phyloP scores from a whole-genome alignment of 2,888 invertebrate species.

The Acheta domesticus region DNA sequence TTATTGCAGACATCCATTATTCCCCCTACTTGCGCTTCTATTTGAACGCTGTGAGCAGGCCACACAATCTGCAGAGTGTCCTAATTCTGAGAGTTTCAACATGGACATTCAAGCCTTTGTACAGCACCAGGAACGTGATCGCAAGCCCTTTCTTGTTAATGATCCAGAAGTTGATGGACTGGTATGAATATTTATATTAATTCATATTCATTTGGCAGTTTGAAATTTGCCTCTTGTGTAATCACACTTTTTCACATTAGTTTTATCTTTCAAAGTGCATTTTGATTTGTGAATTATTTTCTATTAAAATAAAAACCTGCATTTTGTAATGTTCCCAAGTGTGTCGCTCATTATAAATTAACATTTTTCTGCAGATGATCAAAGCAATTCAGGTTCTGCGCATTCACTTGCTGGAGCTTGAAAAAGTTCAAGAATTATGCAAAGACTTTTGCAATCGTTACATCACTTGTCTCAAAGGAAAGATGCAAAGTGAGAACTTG shows the following conservation, averaged over 20 bases:
- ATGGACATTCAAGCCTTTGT: constrained; percentile 87
- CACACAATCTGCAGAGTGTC: constrained; percentile 85
- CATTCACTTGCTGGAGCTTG: constrained; percentile 86
- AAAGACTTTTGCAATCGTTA: constrained; percentile 93
- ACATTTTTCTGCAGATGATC: constrained; percentile 62
- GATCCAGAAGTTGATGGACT: constrained; percentile 93
- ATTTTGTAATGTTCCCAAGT: too few relatives aligned
- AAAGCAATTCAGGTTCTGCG: constrained; percentile 85
- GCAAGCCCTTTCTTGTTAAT: constrained; percentile 80
- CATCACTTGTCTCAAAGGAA: constrained; percentile 83
- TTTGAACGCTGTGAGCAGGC: constrained; percentile 97
- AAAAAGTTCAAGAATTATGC: constrained; percentile 92
- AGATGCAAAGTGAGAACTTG: constrained; percentile 86
- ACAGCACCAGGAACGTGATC: constrained; percentile 81
- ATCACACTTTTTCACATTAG: too few relatives aligned
- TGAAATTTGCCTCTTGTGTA: too few relatives aligned
- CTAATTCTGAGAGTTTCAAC: constrained; percentile 83
- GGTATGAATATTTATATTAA: constrained; percentile 53
- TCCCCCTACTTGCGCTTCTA: constrained; percentile 84
- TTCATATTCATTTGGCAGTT: too few relatives aligned
- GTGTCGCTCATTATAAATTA: too few relatives aligned
- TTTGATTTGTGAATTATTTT: too few relatives aligned
- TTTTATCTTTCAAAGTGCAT: too few relatives aligned
- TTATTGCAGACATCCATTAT: constrained; percentile 79
- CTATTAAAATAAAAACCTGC: too few relatives aligned